A percentile compares a stretch with the other conserved stretches of the same genome.
Evolutionary conservation across 2,797 vertebrate species (phyloP).

Genomic region (Gobio occitaniae): DNA sequence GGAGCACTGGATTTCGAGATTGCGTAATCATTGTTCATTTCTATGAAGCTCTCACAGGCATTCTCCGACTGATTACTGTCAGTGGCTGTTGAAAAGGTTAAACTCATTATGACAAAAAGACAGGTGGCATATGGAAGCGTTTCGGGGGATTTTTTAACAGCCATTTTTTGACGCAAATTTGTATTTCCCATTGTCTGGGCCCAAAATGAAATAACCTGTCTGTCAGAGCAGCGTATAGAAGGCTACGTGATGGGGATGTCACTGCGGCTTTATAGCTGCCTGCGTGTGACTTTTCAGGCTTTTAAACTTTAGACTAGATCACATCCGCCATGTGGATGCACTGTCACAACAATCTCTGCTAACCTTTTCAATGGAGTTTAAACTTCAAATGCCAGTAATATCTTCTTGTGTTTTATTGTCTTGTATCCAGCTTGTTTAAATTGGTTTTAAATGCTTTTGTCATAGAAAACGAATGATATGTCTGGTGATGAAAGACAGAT

Average conservation of each 20-base stretch:
- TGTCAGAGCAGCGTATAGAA: constrained; percentile 62
- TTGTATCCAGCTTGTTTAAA: constrained; percentile 31
- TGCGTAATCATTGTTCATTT: constrained; percentile 68
- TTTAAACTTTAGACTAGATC: constrained; percentile 70
- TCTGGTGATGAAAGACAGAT: no score
- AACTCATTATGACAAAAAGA: constrained; percentile 75
- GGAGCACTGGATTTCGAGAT: constrained; percentile 73
- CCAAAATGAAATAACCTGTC: constrained; percentile 68
- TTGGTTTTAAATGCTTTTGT: no score
- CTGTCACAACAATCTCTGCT: constrained; percentile 70
- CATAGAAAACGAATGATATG: background rate
- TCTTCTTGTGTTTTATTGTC: constrained; percentile 20
- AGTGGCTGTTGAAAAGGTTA: constrained; percentile 74
- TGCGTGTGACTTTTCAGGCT: background rate
- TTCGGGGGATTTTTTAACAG: constrained; percentile 65
- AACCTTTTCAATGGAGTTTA: constrained; percentile 76
- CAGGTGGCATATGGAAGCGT: constrained; percentile 71
- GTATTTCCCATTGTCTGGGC: constrained; percentile 63
- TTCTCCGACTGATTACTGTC: constrained; percentile 67
- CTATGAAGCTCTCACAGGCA: constrained; percentile 58
- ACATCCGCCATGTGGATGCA: constrained; percentile 66
- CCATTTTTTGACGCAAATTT: constrained; percentile 38
- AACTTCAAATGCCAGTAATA: constrained; percentile 57
- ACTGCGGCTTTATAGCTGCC: background rate
- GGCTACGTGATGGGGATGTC: constrained; percentile 14